Base-by-base conservation (phyloP, 2,797 vertebrate genomes). In the Microchirus variegatus region DNA sequence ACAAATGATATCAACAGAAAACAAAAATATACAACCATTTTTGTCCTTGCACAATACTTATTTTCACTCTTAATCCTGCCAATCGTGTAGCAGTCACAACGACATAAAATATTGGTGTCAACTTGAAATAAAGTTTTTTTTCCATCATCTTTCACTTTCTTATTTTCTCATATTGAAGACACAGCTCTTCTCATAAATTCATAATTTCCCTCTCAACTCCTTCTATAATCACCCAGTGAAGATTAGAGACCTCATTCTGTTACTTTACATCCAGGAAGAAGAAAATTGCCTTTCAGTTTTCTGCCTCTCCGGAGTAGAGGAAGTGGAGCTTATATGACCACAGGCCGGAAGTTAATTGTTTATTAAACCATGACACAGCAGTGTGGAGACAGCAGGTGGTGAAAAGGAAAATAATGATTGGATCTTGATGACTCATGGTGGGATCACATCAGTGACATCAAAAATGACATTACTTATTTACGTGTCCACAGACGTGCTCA, bases 281-380 rank as follows among this genome's bases (percentile, higher is more conserved):
- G 60, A 60, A 81, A 75, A 75, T 68, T 51, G 52, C 72, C 70
- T 73, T 65, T 69, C 70, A 45, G 57, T 50, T 6, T 44, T 44
- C 46, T 11, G 43, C 55, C 59, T 58, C 76, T 57, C 47, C 64
- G 38, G 73, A 69, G 78, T 37, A 46, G 49, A 13, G 54, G 49
- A 8, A 42, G 54, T 44, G 1, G 56, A 75, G 68, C 57, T 63
- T 79, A 82, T 83, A 73, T 78, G 74, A 69, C 77, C 16, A 72
- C 73, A 43, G 84, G 83, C 85, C 82, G 80, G 26, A 67, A 85
- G 81, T 85, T 86, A 86, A 87, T 88, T 86, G 78, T 80, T 77
- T 80, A 56, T 83, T 79, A 80, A 73, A 81, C n/a, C 31, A 31
- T 31, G 31, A 31, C 31, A 31, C 31, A 31, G 1, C 43, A n/a